Base-by-base conservation (phyloP, 2,888 invertebrate species). In the Heteromyza rotundicornis region DNA sequence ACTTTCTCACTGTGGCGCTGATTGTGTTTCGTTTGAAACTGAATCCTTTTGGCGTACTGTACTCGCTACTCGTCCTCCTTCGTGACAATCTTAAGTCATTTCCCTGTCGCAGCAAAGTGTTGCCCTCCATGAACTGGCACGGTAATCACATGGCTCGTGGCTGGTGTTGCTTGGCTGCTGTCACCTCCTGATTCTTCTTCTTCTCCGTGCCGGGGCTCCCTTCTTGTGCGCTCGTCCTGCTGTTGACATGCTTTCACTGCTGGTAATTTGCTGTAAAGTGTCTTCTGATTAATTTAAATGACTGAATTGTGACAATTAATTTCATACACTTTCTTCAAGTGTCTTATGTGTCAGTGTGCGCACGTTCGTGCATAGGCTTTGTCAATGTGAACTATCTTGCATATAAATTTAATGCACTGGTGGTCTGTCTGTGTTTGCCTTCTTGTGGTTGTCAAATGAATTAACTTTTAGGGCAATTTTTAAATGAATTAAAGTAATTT, bases 241-340 rank as follows among this genome's bases (percentile, higher is more conserved):
- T 10, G 17, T 49, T 49, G 17, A 49, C 10, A 2, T 20, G 49
- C 49, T 12, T 27, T 27, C 27, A 5, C 22, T n/a, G 24, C 24
- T 7, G 16, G 59, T 52, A 64, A 64, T 66, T 67, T 64, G 64
- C 57, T 67, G 62, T 62, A 61, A 67, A 67, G 56, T 63, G 63
- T 65, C 64, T 63, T 65, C 57, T 62, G 64, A 69, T 68, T 69
- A 67, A 69, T 68, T 69, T 67, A 64, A 68, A 67, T 64, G 62
- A 64, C 65, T 65, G 64, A 67, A 65, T 64, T 65, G 63, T 59
- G 65, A 63, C 68, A 65, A 65, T 67, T 69, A 67, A 64, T 67
- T 69, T 60, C 14, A n/a, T 40, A 40, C 40, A 40, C 40, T 40
- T n/a, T 8, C 12, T 40, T 40, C 8, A n/a, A 12, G 40, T 40